Base-by-base conservation (phyloP, 2,113 vertebrate genomes). In the Motacilla alba region DNA sequence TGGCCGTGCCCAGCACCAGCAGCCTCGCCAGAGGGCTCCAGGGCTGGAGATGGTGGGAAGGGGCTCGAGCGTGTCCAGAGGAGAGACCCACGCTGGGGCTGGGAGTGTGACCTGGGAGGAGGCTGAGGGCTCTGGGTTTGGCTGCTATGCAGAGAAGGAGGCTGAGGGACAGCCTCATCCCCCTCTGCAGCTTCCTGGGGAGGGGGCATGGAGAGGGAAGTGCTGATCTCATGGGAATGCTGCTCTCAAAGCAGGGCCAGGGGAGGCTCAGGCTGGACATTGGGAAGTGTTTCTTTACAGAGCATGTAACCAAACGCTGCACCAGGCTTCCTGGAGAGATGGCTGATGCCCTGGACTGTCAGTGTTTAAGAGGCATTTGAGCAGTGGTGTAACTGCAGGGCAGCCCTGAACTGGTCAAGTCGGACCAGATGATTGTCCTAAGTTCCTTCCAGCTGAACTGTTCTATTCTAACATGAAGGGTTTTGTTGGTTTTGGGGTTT, bases 11-110 rank as follows among this genome's bases (percentile, higher is more conserved):
- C 31, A 14, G 52, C 9, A 2, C 7, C 27, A 30, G 41, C 0
- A 0, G 63, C 78, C 74, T 67, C 68, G 19, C 52, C 22, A 13
- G 18, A 44, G 52, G 6, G 0, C 76, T 26, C 9, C 85, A 50
- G 13, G 3, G 0, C 2, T 7, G 11, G 5, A 37, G 28, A 1
- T 20, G 37, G 11, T 19, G 43, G 33, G 60, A 46, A n/a, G 15
- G 68, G 8, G 27, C 52, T 24, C 4, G 7, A 24, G 53, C 2
- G 33, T 59, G 31, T 23, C 27, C 52, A 59, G 27, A 20, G 15
- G 9, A 58, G 59, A 74, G 37, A 88, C 9, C 43, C 50, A 49
- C 2, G 7, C 43, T 35, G 58, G 30, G 9, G 52, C 52, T 67
- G 63, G 31, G 47, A 46, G n/a, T 10, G 9, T 2, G 55, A 31